Percentiles rank a stretch among this genome's conserved stretches.
phyloP scores from a whole-genome alignment of 1,140 invertebrate species.

The Paralvinella palmiformis region DNA sequence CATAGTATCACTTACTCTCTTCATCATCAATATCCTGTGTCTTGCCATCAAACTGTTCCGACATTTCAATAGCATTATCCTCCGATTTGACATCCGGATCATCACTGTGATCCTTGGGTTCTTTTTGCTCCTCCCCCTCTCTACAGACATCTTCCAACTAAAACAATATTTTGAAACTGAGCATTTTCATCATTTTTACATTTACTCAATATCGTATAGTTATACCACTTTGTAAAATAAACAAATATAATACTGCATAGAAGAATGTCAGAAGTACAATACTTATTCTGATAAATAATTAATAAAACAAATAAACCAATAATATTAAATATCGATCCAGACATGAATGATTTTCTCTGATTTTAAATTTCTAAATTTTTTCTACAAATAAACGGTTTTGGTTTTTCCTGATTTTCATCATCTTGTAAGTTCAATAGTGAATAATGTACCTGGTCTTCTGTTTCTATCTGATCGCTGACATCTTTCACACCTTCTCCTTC shows the following conservation, averaged over 20 bases:
- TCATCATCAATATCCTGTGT: slow-evolving; percentile 72
- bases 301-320: too few relatives aligned
- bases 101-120: slow-evolving; percentile 32
- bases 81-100: slow-evolving; percentile 62
- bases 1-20: too few relatives aligned
- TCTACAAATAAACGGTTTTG: too few relatives aligned
- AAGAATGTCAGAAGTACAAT: too few relatives aligned
- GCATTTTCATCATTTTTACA: neutral
- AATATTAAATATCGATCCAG: too few relatives aligned
- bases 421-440: too few relatives aligned
- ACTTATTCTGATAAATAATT: too few relatives aligned
- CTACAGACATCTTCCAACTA: slow-evolving; percentile 79
- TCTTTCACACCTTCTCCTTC: slow-evolving; percentile 89
- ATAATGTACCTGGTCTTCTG: slow-evolving; percentile 78
- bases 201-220: neutral
- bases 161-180: neutral
- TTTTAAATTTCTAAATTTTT: too few relatives aligned
- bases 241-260: too few relatives aligned
- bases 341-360: too few relatives aligned
- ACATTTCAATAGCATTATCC: slow-evolving; percentile 91
- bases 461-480: slow-evolving; percentile 87
- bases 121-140: slow-evolving; percentile 62
- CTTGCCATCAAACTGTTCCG: slow-evolving; percentile 83
- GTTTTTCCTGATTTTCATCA: too few relatives aligned
- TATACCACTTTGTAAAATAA: neutral